A percentile compares a stretch with the other conserved stretches of the same genome.
phyloP scores from a whole-genome alignment of 2,888 invertebrate genomes.

The Lampropteryx suffumata region DNA sequence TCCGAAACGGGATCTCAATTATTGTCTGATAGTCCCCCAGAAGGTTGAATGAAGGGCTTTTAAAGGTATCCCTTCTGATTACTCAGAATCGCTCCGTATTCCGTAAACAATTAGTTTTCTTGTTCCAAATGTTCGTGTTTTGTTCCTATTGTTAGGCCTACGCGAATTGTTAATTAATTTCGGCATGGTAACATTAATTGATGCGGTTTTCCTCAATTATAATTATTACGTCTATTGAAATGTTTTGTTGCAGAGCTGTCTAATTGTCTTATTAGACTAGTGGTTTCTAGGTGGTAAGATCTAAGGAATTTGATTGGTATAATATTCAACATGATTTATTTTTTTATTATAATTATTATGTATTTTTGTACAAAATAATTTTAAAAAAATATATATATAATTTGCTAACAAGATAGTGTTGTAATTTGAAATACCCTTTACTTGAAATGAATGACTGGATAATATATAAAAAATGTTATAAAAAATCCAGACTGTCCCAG shows the following conservation, averaged over 20 bases:
- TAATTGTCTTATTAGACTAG: not conserved
- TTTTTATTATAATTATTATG: too few relatives aligned
- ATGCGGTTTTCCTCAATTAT: not conserved
- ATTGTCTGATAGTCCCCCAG: slow-evolving; percentile 10
- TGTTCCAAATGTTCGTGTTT: slow-evolving; percentile 30
- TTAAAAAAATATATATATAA: too few relatives aligned
- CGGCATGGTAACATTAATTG: not conserved
- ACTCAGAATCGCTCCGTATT: slow-evolving; percentile 5
- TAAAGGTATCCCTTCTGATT: slow-evolving; percentile 26
- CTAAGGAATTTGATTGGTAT: too few relatives aligned
- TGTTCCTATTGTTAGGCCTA: slow-evolving; percentile 20
- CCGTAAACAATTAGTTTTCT: slow-evolving; percentile 17
- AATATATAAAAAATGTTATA: too few relatives aligned
- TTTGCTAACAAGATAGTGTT: too few relatives aligned
- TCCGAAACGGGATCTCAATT: slow-evolving; percentile 15
- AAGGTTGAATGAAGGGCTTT: slow-evolving; percentile 5
- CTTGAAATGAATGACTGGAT: too few relatives aligned
- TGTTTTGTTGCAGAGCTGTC: not conserved
- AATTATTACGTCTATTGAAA: not conserved
- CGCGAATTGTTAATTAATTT: slow-evolving; percentile 19
- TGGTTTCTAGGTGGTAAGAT: too few relatives aligned
- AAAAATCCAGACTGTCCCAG: too few relatives aligned
- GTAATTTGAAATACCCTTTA: too few relatives aligned
- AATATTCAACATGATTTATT: too few relatives aligned
- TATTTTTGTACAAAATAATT: too few relatives aligned